Evolutionary conservation across 30 jellyfish, hydroid and myxozoan species (phyloP).

Genomic region (Aurelia sp.): DNA sequence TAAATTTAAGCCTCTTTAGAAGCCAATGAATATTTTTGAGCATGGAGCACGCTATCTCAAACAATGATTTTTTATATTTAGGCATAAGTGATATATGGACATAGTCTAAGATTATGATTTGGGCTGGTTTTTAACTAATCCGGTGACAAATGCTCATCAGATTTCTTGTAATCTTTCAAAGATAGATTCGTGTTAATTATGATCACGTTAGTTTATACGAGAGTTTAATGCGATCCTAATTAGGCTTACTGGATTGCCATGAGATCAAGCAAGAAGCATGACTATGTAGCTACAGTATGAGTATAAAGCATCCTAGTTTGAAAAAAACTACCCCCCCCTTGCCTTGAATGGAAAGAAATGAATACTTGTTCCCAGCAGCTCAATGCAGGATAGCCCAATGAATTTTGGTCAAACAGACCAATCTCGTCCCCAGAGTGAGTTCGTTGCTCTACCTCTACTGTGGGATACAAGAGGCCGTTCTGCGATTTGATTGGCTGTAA

Average conservation of each 20-base stretch:
- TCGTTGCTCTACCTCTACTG: too few species aligned
- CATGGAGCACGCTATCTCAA: not conserved
- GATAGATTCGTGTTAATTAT: constrained; percentile 9
- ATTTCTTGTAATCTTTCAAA: too few species aligned
- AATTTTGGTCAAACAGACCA: too few species aligned
- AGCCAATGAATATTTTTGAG: not conserved
- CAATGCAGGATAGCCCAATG: too few species aligned
- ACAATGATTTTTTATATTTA: not conserved
- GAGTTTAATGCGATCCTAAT: constrained; percentile 1
- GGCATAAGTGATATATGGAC: constrained; percentile 6
- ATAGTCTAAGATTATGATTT: not conserved
- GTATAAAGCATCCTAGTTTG: not conserved
- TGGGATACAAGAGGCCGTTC: too few species aligned
- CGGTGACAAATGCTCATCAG: constrained; percentile 45
- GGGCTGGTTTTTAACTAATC: constrained; percentile 17
- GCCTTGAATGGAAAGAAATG: too few species aligned
- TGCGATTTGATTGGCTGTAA: too few species aligned
- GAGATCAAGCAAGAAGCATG: not conserved
- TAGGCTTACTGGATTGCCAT: not conserved
- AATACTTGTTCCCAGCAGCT: too few species aligned
- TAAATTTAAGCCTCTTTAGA: not conserved
- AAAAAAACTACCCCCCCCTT: too few species aligned
- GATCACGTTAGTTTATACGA: constrained; percentile 15
- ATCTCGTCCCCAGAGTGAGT: too few species aligned
- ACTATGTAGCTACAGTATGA: not conserved